Conservation (phyloP, 1,140 invertebrate genomes). For the Bathynomus jamesi region DNA sequence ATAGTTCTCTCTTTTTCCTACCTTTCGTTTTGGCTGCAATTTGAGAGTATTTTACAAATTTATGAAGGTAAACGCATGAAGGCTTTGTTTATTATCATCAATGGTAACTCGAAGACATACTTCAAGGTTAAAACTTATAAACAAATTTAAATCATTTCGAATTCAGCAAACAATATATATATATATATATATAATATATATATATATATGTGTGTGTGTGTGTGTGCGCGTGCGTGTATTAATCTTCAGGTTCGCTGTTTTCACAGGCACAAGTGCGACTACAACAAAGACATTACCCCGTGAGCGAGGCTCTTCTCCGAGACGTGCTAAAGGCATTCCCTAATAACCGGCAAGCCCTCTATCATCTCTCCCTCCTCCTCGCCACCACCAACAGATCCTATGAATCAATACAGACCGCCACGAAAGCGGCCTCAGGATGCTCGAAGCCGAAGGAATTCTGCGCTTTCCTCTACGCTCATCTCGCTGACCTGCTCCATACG, state of each 20-base stretch:
- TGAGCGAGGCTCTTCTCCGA: slow-evolving; percentile 11
- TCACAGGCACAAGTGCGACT: slow-evolving; percentile 17
- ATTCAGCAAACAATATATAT: background rate
- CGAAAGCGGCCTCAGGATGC: slow-evolving; percentile 8
- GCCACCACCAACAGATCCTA: slow-evolving; percentile 19
- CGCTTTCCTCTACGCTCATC: slow-evolving; percentile 16
- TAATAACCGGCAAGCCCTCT: slow-evolving; percentile 10
- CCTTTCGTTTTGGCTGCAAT: too few species aligned
- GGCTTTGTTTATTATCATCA: too few species aligned
- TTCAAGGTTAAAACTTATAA: too few species aligned
- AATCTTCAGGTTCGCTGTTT: background rate
- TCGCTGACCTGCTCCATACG: slow-evolving; percentile 19
- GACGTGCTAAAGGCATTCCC: slow-evolving; percentile 16
- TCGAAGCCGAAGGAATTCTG: slow-evolving; percentile 7
- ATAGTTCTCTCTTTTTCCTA: too few species aligned
- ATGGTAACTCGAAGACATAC: too few species aligned
- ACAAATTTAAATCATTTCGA: too few species aligned
- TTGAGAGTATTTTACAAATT: too few species aligned
- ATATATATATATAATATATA: too few species aligned
- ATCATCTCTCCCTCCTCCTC: slow-evolving; percentile 21
- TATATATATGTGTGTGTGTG: background rate
- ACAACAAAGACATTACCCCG: slow-evolving; percentile 15
- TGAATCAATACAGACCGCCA: slow-evolving; percentile 12
- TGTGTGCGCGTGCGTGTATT: background rate
- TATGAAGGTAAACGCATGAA: too few species aligned